Base-by-base conservation (phyloP, 2,888 invertebrate genomes). In the Agrotis exclamationis region DNA sequence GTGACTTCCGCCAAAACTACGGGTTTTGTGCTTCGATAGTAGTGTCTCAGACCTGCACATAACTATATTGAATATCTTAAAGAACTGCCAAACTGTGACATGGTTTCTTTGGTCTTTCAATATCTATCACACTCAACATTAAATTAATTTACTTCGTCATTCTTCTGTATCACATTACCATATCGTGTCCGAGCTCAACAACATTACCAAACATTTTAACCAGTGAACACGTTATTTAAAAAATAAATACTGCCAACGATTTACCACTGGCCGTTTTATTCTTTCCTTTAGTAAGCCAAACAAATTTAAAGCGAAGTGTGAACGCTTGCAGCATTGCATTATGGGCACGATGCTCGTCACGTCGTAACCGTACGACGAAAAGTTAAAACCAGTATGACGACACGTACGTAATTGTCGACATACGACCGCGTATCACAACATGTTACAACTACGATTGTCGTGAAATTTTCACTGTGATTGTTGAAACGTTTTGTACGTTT, bases 361-460 rank as follows among this genome's bases (percentile, higher is more conserved):
- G 82, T 81, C 81, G 82, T 81, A 48, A 20, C 54, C 16, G 48
- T 54, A 45, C 50, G 58, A 54, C 53, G 59, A 51, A 65, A 76
- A 82, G 79, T 76, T 68, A 68, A 76, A 68, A 82, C 51, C 70
- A 59, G 58, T 70, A 70, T 76, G 68, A 65, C 64, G 71, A 77
- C 83, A 82, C 83, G 82, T 82, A 68, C 68, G 73, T 79, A 79
- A 81, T 79, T 81, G 79, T 76, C 70, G 65, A 63, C 75, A n/a
- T 51, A 77, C 60, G 63, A 71, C 78, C 72, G 64, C 78, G 57
- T 76, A 58, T 58, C 58, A 68, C 59, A 59, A 70, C 71, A 70
- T 69, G 47, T 69, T 76, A 20, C 51, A 77, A 53, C 14, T 50
- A 24, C 47, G 0, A 77, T 71, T 64, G 63, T 64, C 47, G 39